phyloP scores from a whole-genome alignment of 2,797 vertebrate genomes.

The Oreortyx pictus region DNA sequence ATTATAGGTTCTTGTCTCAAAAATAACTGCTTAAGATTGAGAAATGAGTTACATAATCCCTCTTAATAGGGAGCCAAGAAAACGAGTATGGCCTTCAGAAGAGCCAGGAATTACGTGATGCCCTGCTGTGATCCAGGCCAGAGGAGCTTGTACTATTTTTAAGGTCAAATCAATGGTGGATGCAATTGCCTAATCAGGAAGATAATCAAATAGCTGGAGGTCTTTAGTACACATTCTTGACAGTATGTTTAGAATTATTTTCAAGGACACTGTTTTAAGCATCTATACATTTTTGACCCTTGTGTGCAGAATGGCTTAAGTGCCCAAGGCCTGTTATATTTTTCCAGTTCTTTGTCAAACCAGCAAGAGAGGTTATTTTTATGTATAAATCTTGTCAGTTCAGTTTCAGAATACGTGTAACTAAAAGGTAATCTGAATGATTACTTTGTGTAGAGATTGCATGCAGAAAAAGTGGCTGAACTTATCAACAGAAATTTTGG shows the following conservation, averaged over 20 bases:
- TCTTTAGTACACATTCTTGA: background rate
- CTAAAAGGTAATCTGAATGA: background rate
- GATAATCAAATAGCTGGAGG: background rate
- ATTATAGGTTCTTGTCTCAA: background rate
- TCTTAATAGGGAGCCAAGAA: background rate
- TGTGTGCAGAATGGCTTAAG: background rate
- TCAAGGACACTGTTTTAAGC: background rate
- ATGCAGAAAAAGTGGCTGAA: background rate
- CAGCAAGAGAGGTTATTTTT: background rate
- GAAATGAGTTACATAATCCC: background rate
- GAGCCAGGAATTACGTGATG: background rate
- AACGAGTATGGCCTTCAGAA: background rate
- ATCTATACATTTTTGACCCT: background rate
- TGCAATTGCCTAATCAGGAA: background rate
- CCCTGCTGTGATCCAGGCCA: background rate
- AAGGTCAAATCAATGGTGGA: background rate
- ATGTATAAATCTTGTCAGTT: no score
- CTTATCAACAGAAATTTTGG: background rate
- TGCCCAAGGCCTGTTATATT: background rate
- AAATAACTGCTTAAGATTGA: no score
- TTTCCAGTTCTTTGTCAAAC: background rate
- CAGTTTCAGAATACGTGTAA: background rate
- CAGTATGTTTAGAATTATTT: background rate
- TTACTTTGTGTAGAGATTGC: background rate
- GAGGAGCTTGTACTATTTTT: background rate